Conservation (phyloP, 2,888 invertebrate genomes). For the Unio pictorum region DNA sequence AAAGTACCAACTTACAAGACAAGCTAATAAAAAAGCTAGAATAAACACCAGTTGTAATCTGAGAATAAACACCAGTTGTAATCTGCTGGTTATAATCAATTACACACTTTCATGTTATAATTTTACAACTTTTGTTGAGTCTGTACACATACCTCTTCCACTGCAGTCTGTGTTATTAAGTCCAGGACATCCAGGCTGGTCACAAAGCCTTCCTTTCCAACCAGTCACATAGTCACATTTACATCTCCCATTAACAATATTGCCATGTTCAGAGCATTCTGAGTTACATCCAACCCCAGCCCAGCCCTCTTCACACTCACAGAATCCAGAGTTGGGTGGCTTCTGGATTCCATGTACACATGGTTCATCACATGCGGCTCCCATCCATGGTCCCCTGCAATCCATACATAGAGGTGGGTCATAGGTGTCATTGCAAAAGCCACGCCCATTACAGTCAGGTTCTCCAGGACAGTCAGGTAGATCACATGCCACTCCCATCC, state of each 20-base stretch:
- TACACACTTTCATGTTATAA: too few relatives aligned
- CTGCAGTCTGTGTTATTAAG: constrained; percentile 52
- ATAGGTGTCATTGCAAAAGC: constrained; percentile 38
- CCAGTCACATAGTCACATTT: constrained; percentile 51
- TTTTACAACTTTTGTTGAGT: too few relatives aligned
- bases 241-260: constrained; percentile 39
- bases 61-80: too few relatives aligned
- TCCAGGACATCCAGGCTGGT: constrained; percentile 59
- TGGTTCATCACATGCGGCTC: constrained; percentile 54
- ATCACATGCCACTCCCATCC: constrained; percentile 51
- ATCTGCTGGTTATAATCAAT: too few relatives aligned
- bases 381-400: constrained; percentile 52
- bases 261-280: constrained; percentile 56
- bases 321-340: constrained; percentile 45
- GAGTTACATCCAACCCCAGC: constrained; percentile 56
- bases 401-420: constrained; percentile 46
- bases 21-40: too few relatives aligned
- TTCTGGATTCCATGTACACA: constrained; percentile 47
- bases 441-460: constrained; percentile 45
- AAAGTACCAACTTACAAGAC: too few relatives aligned
- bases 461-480: constrained; percentile 50
- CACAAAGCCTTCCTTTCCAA: constrained; percentile 55
- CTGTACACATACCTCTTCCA: constrained; percentile 45
- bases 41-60: too few relatives aligned
- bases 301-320: constrained; percentile 56